These are phyloP conservation scores for Anoura caudifer DNA, from an alignment of 2,113 vertebrate species.

Conservation along the genomic window DNA sequence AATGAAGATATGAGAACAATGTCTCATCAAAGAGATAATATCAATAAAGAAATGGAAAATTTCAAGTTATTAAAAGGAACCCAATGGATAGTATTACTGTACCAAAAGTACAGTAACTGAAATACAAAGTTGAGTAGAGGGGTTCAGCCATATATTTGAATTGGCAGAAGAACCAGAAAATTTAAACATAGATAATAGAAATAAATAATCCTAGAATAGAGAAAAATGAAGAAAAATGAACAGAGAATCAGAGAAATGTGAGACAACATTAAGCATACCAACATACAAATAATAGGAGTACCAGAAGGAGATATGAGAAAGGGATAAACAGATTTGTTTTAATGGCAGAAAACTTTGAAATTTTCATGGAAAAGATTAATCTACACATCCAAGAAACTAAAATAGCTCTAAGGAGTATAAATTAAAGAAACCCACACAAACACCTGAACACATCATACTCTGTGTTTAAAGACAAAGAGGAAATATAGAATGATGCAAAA, in stretches of 20 bases:
- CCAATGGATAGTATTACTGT: conserved; percentile 4
- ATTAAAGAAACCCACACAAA: neutral
- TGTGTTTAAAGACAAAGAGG: neutral
- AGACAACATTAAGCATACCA: neutral
- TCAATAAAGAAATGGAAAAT: conserved; percentile 4
- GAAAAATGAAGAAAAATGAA: neutral
- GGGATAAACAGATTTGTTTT: neutral
- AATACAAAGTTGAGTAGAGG: neutral
- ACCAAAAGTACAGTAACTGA: conserved; percentile 6
- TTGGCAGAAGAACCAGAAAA: neutral
- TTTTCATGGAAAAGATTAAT: neutral
- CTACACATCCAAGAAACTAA: neutral
- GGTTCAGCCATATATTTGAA: neutral
- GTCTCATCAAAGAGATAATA: conserved; percentile 42
- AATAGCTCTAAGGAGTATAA: neutral
- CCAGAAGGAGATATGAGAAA: neutral
- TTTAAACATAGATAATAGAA: neutral
- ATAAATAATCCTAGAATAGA: neutral
- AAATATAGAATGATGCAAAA: neutral
- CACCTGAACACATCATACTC: neutral
- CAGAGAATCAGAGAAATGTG: neutral
- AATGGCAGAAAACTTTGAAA: neutral
- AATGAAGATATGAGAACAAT: conserved; percentile 18
- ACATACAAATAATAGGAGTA: neutral
- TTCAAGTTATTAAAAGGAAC: conserved; percentile 21